phyloP scores from a whole-genome alignment of 2,888 invertebrate species.

The Metallyticus violacea region DNA sequence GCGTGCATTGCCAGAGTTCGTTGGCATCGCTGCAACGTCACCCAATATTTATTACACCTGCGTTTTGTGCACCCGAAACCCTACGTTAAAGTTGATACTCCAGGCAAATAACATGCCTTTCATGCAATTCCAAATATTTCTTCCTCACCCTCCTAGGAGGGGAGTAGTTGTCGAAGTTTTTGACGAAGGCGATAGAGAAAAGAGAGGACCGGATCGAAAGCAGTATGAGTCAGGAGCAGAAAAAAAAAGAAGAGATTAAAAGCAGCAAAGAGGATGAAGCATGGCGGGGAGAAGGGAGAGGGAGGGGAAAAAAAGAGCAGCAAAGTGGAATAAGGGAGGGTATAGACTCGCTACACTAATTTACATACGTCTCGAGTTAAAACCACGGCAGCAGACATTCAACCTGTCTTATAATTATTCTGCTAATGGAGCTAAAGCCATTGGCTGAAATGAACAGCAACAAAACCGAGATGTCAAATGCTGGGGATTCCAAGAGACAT shows the following conservation, averaged over 20 bases:
- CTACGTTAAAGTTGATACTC: not conserved
- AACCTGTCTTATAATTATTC: not conserved
- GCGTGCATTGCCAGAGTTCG: not conserved
- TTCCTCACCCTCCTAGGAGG: not conserved
- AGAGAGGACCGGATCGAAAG: not conserved
- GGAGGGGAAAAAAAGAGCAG: not conserved
- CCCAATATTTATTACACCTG: not conserved
- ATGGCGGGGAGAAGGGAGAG: too few relatives aligned
- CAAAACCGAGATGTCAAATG: not conserved
- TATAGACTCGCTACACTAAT: not conserved
- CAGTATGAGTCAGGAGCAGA: not conserved
- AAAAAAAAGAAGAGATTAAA: not conserved
- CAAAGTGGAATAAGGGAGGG: too few relatives aligned
- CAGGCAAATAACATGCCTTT: not conserved
- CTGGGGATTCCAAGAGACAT: not conserved
- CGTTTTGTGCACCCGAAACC: too few relatives aligned
- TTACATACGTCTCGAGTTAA: not conserved
- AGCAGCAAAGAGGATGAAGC: not conserved
- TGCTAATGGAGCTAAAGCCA: not conserved
- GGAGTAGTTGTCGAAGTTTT: too few relatives aligned
- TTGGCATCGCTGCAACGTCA: not conserved
- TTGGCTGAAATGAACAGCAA: too few relatives aligned
- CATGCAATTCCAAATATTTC: not conserved
- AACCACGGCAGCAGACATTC: not conserved
- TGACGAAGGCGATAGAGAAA: not conserved